phyloP scores from a whole-genome alignment of 2,888 invertebrate genomes.

The Dusona sp. region DNA sequence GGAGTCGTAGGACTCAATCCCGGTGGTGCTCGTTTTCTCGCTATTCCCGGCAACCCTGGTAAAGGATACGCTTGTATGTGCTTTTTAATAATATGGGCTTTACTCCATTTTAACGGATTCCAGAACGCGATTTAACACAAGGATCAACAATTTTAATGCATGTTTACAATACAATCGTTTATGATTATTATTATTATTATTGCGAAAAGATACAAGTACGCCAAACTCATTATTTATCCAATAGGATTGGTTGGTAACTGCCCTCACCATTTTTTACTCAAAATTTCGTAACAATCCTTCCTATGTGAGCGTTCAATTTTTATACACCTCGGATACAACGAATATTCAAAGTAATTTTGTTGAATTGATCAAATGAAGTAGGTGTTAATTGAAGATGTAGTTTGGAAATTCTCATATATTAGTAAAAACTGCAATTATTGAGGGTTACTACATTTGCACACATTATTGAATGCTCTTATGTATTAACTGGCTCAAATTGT shows the following conservation, averaged over 20 bases:
- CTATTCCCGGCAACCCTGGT: conserved; percentile 86
- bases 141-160: not conserved
- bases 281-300: not conserved
- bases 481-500: too few relatives aligned
- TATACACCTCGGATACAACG: not conserved
- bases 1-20: conserved; percentile 78
- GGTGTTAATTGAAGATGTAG: not conserved
- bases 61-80: conserved; percentile 74
- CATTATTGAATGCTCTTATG: not conserved
- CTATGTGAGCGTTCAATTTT: not conserved
- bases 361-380: not conserved
- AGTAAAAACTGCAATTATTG: not conserved
- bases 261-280: not conserved
- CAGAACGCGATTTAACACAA: not conserved
- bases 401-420: not conserved
- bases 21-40: conserved; percentile 88
- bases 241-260: not conserved
- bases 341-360: not conserved
- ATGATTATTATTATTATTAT: not conserved
- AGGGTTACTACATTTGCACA: not conserved
- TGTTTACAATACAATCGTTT: not conserved
- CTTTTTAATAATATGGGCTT: conserved; percentile 54
- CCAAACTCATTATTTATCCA: not conserved
- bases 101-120: not conserved
- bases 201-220: not conserved